Evolutionary conservation across 2,888 invertebrate species (phyloP), one percentile per base, ranked within the genome.

Genomic region (Leucophora obtusa): DNA sequence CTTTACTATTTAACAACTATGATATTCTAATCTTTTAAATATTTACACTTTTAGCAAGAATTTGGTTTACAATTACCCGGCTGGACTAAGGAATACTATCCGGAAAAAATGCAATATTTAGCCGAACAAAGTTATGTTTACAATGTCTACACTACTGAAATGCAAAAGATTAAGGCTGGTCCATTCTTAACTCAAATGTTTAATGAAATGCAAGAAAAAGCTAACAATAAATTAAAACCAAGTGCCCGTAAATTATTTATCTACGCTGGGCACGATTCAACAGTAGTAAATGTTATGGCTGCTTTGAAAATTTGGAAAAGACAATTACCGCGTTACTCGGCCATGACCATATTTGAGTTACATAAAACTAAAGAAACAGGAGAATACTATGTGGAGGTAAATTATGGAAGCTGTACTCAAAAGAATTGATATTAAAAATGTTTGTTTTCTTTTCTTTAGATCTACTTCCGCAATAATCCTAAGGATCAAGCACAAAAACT

Each of bases 261-360:
- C 73, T 95, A 94, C 85, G 92, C 93, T 0, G 95, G 94, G 0
- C 96, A 96, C 86, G 96, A 96, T 87, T 93, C 94, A 0, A 94
- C 95, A 0, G 90, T 96, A 6, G 92, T 93, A 0, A 93, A 94
- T 84, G 87, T 95, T 56, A 87, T 95, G 66, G 90, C 92, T 21
- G 92, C 93, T 0, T 87, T 96, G 47, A 92, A 92, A 54, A 91
- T 94, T 6, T 95, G 93, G 93, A 92, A 94, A 76, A 89, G 91
- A 8, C 93, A 93, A 86, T 63, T 93, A 82, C 95, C 95, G 0
- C 92, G 91, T 18, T 95, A 94, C 85, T 93, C 92, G 24, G 92
- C 93, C 14, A 92, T 93, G 88, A 90, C 92, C 0, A 87, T 95
- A 58, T 90, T 95, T 50, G 95, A 95, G 86, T 89, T 95, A 50